Evolutionary conservation across 2,888 invertebrate species (phyloP).

Genomic region (Pseudanteris insignis): DNA sequence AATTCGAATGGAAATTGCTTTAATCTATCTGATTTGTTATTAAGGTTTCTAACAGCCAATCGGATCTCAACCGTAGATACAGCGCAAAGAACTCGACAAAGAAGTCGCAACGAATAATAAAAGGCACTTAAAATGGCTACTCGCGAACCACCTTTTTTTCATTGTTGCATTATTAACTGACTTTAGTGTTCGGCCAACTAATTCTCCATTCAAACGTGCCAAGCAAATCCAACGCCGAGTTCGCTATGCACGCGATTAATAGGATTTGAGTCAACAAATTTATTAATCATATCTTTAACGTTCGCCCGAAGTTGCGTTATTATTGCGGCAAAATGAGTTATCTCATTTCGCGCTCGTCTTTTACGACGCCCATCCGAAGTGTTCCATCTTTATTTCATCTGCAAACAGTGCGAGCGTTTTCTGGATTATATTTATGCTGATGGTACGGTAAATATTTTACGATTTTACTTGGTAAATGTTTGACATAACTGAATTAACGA

Average conservation of each 20-base stretch:
- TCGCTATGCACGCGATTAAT: no score
- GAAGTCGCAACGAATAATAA: no score
- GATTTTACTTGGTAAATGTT: constrained; percentile 25
- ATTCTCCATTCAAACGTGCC: no score
- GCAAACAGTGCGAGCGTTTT: constrained; percentile 24
- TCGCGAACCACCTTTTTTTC: no score
- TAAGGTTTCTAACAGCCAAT: constrained; percentile 43
- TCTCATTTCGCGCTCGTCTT: constrained; percentile 18
- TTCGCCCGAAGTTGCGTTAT: not conserved
- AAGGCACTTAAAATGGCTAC: no score
- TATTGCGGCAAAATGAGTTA: constrained; percentile 12
- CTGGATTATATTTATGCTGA: constrained; percentile 25
- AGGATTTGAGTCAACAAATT: constrained; percentile 16
- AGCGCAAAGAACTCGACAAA: constrained; percentile 37
- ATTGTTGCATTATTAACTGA: no score
- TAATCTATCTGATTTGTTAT: constrained; percentile 42
- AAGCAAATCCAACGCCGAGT: no score
- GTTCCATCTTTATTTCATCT: constrained; percentile 14
- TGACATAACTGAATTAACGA: constrained; percentile 27
- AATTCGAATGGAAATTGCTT: constrained; percentile 42
- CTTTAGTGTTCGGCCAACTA: no score
- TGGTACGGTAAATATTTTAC: constrained; percentile 30
- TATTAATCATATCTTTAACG: constrained; percentile 32
- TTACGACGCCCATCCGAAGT: constrained; percentile 13
- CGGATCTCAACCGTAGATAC: constrained; percentile 37